Base-by-base conservation (phyloP, 53 echinoderm and acorn worm genomes). In the Glandiceps talaboti region DNA sequence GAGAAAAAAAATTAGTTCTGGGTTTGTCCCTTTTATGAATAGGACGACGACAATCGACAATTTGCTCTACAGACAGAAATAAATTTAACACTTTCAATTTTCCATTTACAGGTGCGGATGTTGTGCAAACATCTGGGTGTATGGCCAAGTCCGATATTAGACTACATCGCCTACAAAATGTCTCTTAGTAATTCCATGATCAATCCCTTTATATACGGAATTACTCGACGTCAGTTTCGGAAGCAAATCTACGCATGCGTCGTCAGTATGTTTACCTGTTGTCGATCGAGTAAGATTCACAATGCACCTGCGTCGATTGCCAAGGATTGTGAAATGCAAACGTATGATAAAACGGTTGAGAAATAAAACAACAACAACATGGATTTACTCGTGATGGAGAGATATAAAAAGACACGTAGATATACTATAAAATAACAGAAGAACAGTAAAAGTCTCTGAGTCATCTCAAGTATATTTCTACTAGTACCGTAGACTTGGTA, bases 121-220 rank as follows among this genome's bases (percentile, higher is more conserved):
- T 31, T 94, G 33, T 89, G 89, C 75, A 94, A 94, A 83, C 85
- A 87, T 1, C 32, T 89, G 14, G 74, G 77, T 31, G 78, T 89
- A 6, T 91, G 94, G 94, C 85, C 80, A 29, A 91, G 89, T n/a
- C 79, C 84, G 31, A 33, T 81, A 1, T 28, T 76, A 12, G 90
- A 94, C 82, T 87, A 87, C 80, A 88, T 94, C 26, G 89, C 94
- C 14, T 85, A 83, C 27, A 80, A 87, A 26, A 83, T 94, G 6
- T 91, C 89, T 76, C 80, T 91, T 28, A 87, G 87, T 79, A 87
- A 85, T 26, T 80, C 90, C 20, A 88, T 88, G 0, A 90, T 91
- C 74, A 91, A 94, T 80, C 94, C 94, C 14, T 82, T 91, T 28
- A 81, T 94, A 27, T 94, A 94, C 72, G 90, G 91, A 6, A 79